Percentiles rank a stretch among this genome's conserved stretches.
phyloP scores from a whole-genome alignment of 2,888 invertebrate genomes.

The Tortricodes alternella region DNA sequence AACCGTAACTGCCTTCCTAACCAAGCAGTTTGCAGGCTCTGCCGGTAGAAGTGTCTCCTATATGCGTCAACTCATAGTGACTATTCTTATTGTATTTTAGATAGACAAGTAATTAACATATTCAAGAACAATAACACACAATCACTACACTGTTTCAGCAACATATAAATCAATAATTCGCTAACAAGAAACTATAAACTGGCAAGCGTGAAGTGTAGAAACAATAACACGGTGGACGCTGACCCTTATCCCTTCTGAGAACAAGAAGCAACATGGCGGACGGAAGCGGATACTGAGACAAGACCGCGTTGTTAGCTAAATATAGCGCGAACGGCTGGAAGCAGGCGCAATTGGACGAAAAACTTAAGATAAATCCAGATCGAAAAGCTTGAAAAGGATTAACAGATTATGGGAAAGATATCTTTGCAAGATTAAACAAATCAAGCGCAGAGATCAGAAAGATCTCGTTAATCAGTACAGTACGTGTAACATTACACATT shows the following conservation, averaged over 20 bases:
- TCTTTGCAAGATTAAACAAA: too few species aligned
- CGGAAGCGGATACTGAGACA: constrained; percentile 71
- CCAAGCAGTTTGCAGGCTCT: too few species aligned
- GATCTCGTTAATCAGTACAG: too few species aligned
- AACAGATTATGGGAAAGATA: too few species aligned
- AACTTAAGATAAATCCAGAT: neutral
- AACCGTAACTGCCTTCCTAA: too few species aligned
- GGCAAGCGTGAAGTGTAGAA: neutral
- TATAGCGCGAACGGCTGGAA: constrained; percentile 54
- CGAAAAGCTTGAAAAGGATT: too few species aligned
- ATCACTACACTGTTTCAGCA: neutral
- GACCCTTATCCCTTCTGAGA: constrained; percentile 31
- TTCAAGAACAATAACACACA: neutral
- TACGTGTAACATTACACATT: too few species aligned
- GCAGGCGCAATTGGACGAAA: constrained; percentile 15
- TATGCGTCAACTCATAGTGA: too few species aligned
- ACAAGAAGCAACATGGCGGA: constrained; percentile 44
- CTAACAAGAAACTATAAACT: neutral
- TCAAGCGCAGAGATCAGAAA: too few species aligned
- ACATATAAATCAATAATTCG: neutral
- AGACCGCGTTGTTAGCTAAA: constrained; percentile 76
- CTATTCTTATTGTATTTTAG: too few species aligned
- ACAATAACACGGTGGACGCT: constrained; percentile 25
- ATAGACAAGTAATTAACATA: neutral
- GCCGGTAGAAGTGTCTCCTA: too few species aligned